Base-by-base conservation (phyloP, 2,888 invertebrate species). In the Tyria jacobaeae region DNA sequence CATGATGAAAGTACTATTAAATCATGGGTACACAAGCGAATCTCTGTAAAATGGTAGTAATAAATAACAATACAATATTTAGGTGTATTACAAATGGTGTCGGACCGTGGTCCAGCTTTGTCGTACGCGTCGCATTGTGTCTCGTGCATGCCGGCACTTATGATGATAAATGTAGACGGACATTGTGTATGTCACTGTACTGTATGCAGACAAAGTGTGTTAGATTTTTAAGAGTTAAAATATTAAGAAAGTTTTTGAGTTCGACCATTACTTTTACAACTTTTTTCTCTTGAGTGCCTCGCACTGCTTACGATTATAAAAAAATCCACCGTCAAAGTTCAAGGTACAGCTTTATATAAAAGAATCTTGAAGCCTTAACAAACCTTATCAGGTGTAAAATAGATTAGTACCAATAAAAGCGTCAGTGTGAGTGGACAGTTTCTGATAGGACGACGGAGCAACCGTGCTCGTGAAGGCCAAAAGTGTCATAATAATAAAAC, bases 81-180 rank as follows among this genome's bases (percentile, higher is more conserved):
- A 78, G 78, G 78, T 78, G 76, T 76, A 76, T 71, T 73, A 76
- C 74, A 76, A 76, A 78, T 78, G 74, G 78, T 71, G 76, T 78
- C 68, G 79, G 51, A 39, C 53, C 59, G 76, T 71, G 49, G 63
- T 35, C 50, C 44, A 35, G 58, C 63, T 47, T 63, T 63, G 63
- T 63, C 62, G 62, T 64, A 66, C 62, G 60, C 64, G 78, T 78
- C 77, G 80, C 71, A 75, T 82, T 82, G 82, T 83, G 75, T 70
- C 72, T 67, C 63, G 80, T 82, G 83, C 84, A 83, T 81, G 79
- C 79, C 80, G 75, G 78, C 88, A 84, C 88, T 91, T 89, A 90
- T 89, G 90, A 91, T 92, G 92, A 92, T 92, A 89, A 92, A 92
- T 92, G 90, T 80, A 73, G 77, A 82, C 84, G 86, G 82, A 85